Evolutionary conservation across 2,113 vertebrate species (phyloP).

Genomic region (Neogobius melanostomus): DNA sequence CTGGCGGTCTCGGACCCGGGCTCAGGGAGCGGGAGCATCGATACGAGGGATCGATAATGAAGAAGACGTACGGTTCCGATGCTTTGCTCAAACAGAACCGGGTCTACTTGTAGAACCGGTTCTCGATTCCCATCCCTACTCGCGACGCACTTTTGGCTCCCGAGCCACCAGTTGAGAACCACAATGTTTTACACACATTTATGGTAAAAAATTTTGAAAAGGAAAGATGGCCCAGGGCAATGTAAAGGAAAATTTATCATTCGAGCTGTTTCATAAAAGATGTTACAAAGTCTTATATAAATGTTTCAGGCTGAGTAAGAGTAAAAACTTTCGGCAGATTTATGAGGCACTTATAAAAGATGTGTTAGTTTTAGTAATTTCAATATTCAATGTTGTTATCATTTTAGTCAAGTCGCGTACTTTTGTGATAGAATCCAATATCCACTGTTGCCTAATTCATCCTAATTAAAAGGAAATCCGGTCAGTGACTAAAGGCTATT

Average conservation of each 20-base stretch:
- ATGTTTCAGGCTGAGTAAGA: slow-evolving; percentile 30
- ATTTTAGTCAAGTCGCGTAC: not conserved
- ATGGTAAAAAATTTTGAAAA: slow-evolving; percentile 12
- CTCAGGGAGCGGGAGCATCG: too few relatives aligned
- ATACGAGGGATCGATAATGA: too few relatives aligned
- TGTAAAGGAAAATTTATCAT: slow-evolving; percentile 48
- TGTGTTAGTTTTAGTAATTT: not conserved
- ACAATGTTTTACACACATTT: too few relatives aligned
- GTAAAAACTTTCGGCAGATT: not conserved
- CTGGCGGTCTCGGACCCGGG: too few relatives aligned
- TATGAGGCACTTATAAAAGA: not conserved
- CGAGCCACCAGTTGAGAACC: too few relatives aligned
- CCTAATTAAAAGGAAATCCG: not conserved
- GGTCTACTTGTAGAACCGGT: too few relatives aligned
- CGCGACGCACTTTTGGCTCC: too few relatives aligned
- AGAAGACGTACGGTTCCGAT: too few relatives aligned
- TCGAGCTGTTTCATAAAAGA: slow-evolving; percentile 40
- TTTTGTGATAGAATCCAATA: not conserved
- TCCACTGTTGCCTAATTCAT: not conserved
- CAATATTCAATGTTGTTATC: slow-evolving; percentile 3
- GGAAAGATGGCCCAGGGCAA: slow-evolving; percentile 25
- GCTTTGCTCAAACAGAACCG: too few relatives aligned
- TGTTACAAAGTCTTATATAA: slow-evolving; percentile 40
- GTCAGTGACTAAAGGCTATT: not conserved
- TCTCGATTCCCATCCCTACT: too few relatives aligned